Conservation (phyloP, 2,888 invertebrate species). For the Amiota communis region DNA sequence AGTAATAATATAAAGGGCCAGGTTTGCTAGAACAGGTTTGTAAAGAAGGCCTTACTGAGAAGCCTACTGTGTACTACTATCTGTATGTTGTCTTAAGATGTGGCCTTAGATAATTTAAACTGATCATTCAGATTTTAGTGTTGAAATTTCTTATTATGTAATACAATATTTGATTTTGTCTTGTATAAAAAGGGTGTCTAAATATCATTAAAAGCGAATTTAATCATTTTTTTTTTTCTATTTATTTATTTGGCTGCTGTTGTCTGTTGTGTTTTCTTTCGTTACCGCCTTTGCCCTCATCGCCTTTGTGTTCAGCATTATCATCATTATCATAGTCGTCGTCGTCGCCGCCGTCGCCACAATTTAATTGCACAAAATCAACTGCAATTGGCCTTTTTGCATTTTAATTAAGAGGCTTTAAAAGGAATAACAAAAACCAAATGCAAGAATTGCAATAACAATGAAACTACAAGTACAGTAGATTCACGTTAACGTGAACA, state of each 20-base stretch:
- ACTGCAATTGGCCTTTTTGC: constrained; percentile 58
- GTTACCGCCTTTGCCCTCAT: not conserved
- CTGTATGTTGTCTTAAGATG: no score
- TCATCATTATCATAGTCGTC: not conserved
- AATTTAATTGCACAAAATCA: constrained; percentile 57
- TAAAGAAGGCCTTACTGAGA: no score
- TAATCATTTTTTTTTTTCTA: constrained; percentile 35
- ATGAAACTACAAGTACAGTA: not conserved
- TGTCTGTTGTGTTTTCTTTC: not conserved
- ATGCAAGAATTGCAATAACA: not conserved
- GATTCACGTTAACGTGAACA: not conserved
- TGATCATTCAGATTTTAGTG: no score
- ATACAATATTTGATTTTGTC: no score
- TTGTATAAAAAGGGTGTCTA: no score
- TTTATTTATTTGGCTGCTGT: not conserved
- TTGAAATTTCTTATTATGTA: no score
- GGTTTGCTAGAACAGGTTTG: no score
- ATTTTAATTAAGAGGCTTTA: constrained; percentile 60
- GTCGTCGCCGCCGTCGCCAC: constrained; percentile 28
- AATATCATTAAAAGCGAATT: no score
- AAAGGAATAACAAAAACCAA: constrained; percentile 7
- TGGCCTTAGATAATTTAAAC: no score
- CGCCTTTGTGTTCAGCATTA: no score
- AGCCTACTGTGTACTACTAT: no score
- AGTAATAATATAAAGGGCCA: no score